Conservation (phyloP, 35 echinoderm and acorn worm species). For the Heliocidaris erythrogramma region DNA sequence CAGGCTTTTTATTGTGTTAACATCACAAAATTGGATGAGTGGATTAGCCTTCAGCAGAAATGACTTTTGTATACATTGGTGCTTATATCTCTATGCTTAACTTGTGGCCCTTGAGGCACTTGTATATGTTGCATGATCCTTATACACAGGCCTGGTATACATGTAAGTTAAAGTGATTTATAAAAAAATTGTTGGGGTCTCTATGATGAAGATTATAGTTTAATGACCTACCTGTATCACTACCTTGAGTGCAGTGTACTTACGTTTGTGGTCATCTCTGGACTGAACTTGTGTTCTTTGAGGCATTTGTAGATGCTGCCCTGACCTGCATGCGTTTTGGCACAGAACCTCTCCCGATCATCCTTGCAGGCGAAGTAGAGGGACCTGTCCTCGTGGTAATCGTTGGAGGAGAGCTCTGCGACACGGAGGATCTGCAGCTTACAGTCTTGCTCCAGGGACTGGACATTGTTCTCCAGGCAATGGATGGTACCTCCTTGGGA, state of each 20-base stretch:
- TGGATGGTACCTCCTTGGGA: slow-evolving; percentile 81
- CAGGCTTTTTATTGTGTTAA: no score
- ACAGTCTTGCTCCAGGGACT: slow-evolving; percentile 37
- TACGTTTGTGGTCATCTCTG: slow-evolving; percentile 87
- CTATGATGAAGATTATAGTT: no score
- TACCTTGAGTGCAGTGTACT: background rate
- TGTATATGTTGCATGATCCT: no score
- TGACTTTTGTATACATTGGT: no score
- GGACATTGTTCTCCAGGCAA: slow-evolving; percentile 73
- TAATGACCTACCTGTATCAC: no score
- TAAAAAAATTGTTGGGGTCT: no score
- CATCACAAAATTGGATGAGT: no score
- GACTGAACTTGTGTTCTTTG: slow-evolving; percentile 83
- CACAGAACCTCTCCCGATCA: slow-evolving; percentile 89
- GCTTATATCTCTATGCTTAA: no score
- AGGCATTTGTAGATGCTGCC: slow-evolving; percentile 95
- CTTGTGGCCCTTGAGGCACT: no score
- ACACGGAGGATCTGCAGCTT: slow-evolving; percentile 75
- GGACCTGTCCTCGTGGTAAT: slow-evolving; percentile 84
- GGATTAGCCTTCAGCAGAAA: no score
- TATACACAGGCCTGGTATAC: no score
- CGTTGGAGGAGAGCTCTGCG: slow-evolving; percentile 79
- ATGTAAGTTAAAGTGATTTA: no score
- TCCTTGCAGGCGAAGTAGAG: slow-evolving; percentile 87
- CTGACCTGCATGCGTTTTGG: slow-evolving; percentile 60